Conservation (phyloP, 2,113 vertebrate genomes). For the Haplochromis vanheusdeni region DNA sequence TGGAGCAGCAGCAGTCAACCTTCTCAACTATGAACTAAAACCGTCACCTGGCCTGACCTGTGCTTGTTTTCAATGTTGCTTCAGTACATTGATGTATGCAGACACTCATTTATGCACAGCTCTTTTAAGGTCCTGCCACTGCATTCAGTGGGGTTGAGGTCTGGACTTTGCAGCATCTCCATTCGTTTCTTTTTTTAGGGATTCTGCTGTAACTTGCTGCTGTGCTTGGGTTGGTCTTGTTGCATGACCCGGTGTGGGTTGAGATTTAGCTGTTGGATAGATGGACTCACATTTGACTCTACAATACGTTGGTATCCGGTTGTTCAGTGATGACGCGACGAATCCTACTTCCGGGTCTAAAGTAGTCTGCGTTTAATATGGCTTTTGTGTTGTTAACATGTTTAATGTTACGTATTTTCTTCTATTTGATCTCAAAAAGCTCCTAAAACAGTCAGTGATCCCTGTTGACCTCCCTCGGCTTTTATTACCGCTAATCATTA, state of each 20-base stretch:
- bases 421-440: too few species aligned
- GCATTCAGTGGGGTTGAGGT: not conserved
- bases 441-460: too few species aligned
- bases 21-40: not conserved
- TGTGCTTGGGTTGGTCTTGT: not conserved
- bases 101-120: not conserved
- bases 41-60: not conserved
- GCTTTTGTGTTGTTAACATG: too few species aligned
- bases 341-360: too few species aligned
- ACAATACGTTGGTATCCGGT: not conserved
- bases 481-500: too few species aligned
- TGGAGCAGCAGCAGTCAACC: not conserved
- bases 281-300: not conserved
- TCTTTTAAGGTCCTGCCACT: rapidly evolving
- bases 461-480: too few species aligned
- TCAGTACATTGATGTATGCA: not conserved
- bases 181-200: not conserved
- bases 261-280: not conserved
- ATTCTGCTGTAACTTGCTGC: not conserved
- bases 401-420: too few species aligned
- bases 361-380: too few species aligned
- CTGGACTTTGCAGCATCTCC: not conserved
- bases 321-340: too few species aligned
- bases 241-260: rapidly evolving
- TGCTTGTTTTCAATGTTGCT: rapidly evolving